Evolutionary conservation across 2,797 vertebrate genomes (phyloP).

Genomic region (Anguilla anguilla): DNA sequence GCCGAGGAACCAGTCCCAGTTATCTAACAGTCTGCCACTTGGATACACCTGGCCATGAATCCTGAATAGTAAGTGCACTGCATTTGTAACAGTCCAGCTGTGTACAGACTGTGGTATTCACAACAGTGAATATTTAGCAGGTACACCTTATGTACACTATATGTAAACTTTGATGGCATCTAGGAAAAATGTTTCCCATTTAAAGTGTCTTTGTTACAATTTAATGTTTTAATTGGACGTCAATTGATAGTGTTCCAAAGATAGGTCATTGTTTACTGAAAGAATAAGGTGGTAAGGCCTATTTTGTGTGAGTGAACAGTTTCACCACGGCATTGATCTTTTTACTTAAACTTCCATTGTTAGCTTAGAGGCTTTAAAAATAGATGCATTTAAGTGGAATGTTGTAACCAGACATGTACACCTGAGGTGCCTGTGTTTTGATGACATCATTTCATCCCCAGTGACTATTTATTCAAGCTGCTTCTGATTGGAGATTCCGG

Average conservation of each 20-base stretch:
- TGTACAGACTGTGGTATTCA: background rate
- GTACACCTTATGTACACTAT: background rate
- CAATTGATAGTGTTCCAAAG: background rate
- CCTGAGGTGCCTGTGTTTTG: conserved; percentile 26
- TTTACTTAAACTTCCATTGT: background rate
- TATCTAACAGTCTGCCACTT: background rate
- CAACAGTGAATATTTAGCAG: background rate
- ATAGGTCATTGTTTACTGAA: background rate
- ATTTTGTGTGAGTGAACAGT: background rate
- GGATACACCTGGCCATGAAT: conserved; percentile 63
- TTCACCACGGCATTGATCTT: background rate
- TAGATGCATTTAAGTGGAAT: background rate
- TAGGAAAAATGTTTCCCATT: background rate
- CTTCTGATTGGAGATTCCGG: conserved; percentile 80
- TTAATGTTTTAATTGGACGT: background rate
- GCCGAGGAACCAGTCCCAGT: conserved; percentile 16
- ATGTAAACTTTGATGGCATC: background rate
- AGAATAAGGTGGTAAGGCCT: background rate
- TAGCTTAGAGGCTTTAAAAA: background rate
- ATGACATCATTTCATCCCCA: conserved; percentile 45
- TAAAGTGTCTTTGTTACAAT: background rate
- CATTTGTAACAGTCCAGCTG: background rate
- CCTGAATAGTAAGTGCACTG: conserved; percentile 77
- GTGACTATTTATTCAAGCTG: conserved; percentile 81
- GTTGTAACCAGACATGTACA: background rate